Evolutionary conservation across 2,797 vertebrate genomes (phyloP).

Genomic region (Ctenosaura bakeri): DNA sequence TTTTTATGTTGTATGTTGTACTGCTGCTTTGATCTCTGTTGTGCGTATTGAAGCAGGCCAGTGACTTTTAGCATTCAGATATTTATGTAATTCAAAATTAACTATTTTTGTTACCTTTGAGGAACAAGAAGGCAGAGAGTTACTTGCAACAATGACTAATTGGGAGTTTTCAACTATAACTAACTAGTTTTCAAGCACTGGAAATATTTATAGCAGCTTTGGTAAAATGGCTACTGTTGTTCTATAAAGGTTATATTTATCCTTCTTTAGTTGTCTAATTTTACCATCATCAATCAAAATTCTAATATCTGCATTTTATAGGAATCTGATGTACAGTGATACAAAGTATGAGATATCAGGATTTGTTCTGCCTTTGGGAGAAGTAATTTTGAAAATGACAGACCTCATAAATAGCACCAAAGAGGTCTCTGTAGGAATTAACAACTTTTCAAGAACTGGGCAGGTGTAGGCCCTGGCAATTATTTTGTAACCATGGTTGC

Average conservation of each 20-base stretch:
- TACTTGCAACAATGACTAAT: neutral
- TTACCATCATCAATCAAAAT: neutral
- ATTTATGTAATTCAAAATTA: neutral
- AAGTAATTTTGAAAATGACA: slow-evolving; percentile 24
- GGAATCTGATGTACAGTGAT: neutral
- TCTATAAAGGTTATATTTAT: neutral
- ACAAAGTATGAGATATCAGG: slow-evolving; percentile 3
- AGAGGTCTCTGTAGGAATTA: slow-evolving; percentile 12
- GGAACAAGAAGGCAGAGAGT: neutral
- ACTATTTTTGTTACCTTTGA: neutral
- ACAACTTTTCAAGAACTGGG: neutral
- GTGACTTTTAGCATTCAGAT: neutral
- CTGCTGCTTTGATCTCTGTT: neutral
- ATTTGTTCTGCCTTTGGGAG: slow-evolving; percentile 27
- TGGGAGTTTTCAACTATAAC: neutral
- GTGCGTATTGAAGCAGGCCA: neutral
- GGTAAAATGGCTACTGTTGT: neutral
- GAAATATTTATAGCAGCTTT: slow-evolving; percentile 12
- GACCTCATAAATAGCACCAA: slow-evolving; percentile 1
- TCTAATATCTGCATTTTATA: neutral
- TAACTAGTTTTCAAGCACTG: neutral
- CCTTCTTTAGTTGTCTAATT: neutral
- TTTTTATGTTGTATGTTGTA: neutral
- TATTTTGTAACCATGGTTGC: slow-evolving; percentile 35
- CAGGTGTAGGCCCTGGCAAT: slow-evolving; percentile 29